A percentile compares a stretch with the other conserved stretches of the same genome.
phyloP scores from a whole-genome alignment of 2,888 invertebrate genomes.

The Platycheirus albimanus region DNA sequence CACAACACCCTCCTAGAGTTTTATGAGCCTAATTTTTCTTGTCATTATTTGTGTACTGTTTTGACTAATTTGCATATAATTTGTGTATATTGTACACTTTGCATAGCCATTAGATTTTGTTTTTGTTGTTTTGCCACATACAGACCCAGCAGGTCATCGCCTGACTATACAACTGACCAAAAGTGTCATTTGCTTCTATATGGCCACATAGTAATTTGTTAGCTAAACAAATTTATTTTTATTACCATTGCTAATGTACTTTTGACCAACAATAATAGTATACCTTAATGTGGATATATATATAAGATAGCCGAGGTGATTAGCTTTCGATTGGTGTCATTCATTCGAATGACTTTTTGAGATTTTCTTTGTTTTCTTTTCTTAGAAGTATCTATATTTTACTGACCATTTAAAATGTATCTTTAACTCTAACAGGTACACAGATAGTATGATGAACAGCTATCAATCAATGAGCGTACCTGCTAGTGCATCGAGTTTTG shows the following conservation, averaged over 20 bases:
- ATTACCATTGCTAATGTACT: constrained; percentile 23
- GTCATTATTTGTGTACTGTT: constrained; percentile 32
- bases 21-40: constrained; percentile 49
- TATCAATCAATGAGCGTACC: constrained; percentile 83
- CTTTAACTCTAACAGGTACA: constrained; percentile 79
- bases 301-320: constrained; percentile 38
- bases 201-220: constrained; percentile 28
- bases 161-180: constrained; percentile 47
- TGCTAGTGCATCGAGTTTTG: constrained; percentile 84
- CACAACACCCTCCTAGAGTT: constrained; percentile 51
- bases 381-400: constrained; percentile 3
- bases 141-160: constrained; percentile 63
- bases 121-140: not conserved
- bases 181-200: constrained; percentile 43
- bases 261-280: constrained; percentile 53
- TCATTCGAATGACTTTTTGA: constrained; percentile 10
- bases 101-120: constrained; percentile 14
- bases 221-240: constrained; percentile 52
- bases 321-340: constrained; percentile 56
- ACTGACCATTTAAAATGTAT: constrained; percentile 35
- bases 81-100: constrained; percentile 41
- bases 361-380: constrained; percentile 28
- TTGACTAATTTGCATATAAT: constrained; percentile 67
- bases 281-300: too few species aligned
- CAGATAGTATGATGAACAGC: constrained; percentile 83